phyloP scores from a whole-genome alignment of 2,888 invertebrate species.

The Coenonympha arcania region DNA sequence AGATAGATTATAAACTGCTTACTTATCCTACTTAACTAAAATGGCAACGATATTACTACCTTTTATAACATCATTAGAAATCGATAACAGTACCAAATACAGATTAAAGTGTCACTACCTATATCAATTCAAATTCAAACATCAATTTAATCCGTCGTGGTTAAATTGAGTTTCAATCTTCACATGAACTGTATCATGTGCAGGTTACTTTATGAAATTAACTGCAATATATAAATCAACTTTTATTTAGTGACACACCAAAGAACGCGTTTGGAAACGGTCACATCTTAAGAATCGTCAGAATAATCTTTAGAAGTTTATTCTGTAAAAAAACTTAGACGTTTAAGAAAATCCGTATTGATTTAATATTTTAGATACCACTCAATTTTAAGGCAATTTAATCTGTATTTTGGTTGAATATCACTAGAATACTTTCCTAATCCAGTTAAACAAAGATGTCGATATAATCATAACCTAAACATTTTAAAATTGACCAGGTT shows the following conservation, averaged over 20 bases:
- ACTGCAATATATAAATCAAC: too few species aligned
- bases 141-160: too few species aligned
- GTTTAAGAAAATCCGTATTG: too few species aligned
- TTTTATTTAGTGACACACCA: too few species aligned
- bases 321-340: too few species aligned
- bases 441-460: slow-evolving; percentile 10
- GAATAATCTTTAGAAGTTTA: too few species aligned
- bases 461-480: background rate
- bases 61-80: slow-evolving; percentile 35
- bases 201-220: too few species aligned
- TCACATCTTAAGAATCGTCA: too few species aligned
- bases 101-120: background rate
- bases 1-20: slow-evolving; percentile 24
- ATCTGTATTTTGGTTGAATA: background rate
- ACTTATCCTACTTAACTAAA: slow-evolving; percentile 47
- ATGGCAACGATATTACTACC: slow-evolving; percentile 51
- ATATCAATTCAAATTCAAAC: too few species aligned
- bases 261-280: too few species aligned
- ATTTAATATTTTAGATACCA: too few species aligned
- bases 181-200: too few species aligned
- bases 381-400: background rate
- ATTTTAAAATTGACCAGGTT: background rate
- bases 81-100: slow-evolving; percentile 21
- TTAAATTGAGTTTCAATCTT: background rate
- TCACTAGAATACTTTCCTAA: slow-evolving; percentile 1